These are phyloP conservation scores for Oceanites oceanicus DNA, from an alignment of 2,113 vertebrate genomes.

Conservation along the genomic window DNA sequence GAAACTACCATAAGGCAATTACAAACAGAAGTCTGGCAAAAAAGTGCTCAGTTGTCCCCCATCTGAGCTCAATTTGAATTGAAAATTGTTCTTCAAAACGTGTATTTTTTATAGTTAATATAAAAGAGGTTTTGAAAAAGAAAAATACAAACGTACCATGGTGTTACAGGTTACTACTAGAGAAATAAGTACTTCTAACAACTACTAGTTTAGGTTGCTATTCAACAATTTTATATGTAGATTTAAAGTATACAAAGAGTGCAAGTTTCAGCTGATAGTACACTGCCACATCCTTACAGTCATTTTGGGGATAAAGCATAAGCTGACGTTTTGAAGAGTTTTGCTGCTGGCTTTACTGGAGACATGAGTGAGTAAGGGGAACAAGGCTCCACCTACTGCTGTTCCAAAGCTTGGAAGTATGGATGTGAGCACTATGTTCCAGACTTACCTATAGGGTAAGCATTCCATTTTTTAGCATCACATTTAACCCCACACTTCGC, in stretches of 20 bases:
- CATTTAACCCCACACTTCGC: neutral
- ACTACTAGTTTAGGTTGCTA: neutral
- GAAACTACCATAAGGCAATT: neutral
- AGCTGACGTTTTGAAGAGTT: neutral
- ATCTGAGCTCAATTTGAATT: neutral
- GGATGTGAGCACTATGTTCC: neutral
- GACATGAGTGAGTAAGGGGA: neutral
- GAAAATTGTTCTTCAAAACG: neutral
- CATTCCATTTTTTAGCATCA: neutral
- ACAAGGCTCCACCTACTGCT: neutral
- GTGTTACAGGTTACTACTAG: neutral
- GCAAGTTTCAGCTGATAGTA: neutral
- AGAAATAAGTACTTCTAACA: neutral
- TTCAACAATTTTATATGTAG: neutral
- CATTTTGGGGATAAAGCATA: neutral
- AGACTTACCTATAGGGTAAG: neutral
- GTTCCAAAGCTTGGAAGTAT: neutral
- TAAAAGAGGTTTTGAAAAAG: neutral
- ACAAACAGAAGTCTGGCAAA: neutral
- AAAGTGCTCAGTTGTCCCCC: neutral
- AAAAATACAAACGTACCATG: neutral
- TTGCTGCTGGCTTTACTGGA: neutral
- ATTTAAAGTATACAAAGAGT: neutral
- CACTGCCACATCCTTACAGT: neutral
- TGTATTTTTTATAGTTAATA: neutral